Evolutionary conservation across 2,888 invertebrate genomes (phyloP).

Genomic region (Cyclophora albipunctata): DNA sequence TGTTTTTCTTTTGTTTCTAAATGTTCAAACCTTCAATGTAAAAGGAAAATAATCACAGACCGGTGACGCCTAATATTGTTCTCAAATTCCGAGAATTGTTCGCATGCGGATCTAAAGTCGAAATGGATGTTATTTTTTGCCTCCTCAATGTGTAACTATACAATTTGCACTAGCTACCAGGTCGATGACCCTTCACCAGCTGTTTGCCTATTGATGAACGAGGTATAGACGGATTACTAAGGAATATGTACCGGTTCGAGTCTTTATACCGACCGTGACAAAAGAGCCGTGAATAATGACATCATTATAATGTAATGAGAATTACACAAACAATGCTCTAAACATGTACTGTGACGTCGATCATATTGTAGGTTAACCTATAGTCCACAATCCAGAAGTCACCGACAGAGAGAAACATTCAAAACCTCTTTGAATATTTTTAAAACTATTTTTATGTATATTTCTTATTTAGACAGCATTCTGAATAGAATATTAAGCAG

Average conservation of each 20-base stretch:
- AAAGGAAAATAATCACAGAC: conserved; percentile 32
- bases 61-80: conserved; percentile 37
- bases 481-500: conserved; percentile 51
- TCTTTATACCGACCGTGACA: conserved; percentile 61
- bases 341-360: conserved; percentile 19
- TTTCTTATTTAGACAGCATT: conserved; percentile 35
- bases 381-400: conserved; percentile 15
- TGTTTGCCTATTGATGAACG: conserved; percentile 63
- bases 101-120: conserved; percentile 43
- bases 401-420: conserved; percentile 18
- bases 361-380: conserved; percentile 16
- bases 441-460: conserved; percentile 37
- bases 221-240: conserved; percentile 57
- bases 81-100: conserved; percentile 49
- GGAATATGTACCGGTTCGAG: conserved; percentile 57
- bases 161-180: conserved; percentile 64
- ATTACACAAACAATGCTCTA: conserved; percentile 31
- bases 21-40: conserved; percentile 15
- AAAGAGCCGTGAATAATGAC: conserved; percentile 67
- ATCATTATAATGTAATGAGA: conserved; percentile 61
- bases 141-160: conserved; percentile 60
- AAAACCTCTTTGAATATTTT: conserved; percentile 21
- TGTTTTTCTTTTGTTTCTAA: conserved; percentile 6
- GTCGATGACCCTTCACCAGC: conserved; percentile 68
- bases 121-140: conserved; percentile 57